Percentiles rank a stretch among this genome's conserved stretches.
phyloP scores from a whole-genome alignment of 2,888 invertebrate species.

The Candidula unifasciata region DNA sequence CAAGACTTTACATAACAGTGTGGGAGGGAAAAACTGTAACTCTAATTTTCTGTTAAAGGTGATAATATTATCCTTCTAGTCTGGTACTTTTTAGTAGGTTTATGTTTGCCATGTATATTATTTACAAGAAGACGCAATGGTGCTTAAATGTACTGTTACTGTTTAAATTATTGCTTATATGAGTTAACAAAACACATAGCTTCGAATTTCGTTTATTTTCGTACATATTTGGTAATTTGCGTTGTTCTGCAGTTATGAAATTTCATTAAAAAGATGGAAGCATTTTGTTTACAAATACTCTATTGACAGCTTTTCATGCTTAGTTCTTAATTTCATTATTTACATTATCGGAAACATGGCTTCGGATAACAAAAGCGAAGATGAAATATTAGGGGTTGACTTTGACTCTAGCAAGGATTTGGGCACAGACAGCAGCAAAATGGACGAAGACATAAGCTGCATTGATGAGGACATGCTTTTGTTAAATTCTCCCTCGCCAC shows the following conservation, averaged over 20 bases:
- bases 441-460: constrained; percentile 28
- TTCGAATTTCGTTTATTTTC: background rate
- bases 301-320: background rate
- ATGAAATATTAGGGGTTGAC: constrained; percentile 33
- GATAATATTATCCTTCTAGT: no score
- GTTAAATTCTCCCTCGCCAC: constrained; percentile 13
- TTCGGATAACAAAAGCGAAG: constrained; percentile 22
- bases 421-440: background rate
- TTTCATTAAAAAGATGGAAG: constrained; percentile 10
- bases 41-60: no score
- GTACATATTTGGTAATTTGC: background rate
- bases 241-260: background rate
- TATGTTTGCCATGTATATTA: no score
- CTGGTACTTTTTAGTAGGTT: no score
- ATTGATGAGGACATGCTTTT: constrained; percentile 42
- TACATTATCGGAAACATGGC: background rate
- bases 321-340: background rate
- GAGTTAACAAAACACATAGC: no score
- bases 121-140: no score
- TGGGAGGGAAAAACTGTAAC: no score
- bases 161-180: no score
- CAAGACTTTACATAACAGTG: no score
- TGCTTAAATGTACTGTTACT: no score
- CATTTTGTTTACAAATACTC: constrained; percentile 18
- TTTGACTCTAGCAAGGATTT: background rate